Evolutionary conservation across 2,888 invertebrate species (phyloP).

Genomic region (Sclerodermus sp.): DNA sequence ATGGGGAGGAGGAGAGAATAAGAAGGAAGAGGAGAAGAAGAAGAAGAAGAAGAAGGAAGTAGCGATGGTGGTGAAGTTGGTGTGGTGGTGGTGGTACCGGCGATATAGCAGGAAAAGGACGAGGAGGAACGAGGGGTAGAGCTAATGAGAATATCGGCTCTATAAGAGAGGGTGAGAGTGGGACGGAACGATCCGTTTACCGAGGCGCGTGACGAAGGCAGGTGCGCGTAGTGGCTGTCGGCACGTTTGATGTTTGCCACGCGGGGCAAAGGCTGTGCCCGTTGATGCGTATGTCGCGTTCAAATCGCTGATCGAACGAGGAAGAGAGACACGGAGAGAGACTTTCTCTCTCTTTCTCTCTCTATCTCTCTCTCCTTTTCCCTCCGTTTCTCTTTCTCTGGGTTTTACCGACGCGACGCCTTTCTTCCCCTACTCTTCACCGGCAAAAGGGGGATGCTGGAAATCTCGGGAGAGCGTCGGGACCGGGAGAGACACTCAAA

Average conservation of each 20-base stretch:
- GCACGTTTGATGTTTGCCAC: constrained; percentile 45
- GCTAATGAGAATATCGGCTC: constrained; percentile 38
- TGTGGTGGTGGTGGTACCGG: no score
- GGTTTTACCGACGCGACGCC: no score
- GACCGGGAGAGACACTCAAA: no score
- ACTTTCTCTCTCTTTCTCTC: no score
- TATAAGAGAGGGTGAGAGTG: constrained; percentile 23
- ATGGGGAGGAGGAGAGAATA: background rate
- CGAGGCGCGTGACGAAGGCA: constrained; percentile 42
- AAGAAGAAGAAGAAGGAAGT: no score
- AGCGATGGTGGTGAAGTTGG: no score
- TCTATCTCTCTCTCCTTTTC: no score
- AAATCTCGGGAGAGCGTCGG: no score
- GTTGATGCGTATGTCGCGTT: constrained; percentile 33
- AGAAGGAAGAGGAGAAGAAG: background rate
- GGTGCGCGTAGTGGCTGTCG: constrained; percentile 44
- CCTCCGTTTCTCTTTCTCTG: no score
- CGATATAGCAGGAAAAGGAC: no score
- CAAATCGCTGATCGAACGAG: constrained; percentile 24
- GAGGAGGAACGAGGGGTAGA: constrained; percentile 27
- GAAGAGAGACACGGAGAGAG: constrained; percentile 9
- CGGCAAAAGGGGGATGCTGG: no score
- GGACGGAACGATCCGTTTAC: constrained; percentile 34
- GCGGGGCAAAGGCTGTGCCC: constrained; percentile 26
- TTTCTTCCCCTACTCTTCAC: no score